phyloP scores from a whole-genome alignment of 2,888 invertebrate species.

The Rhorus exstirpatorius region DNA sequence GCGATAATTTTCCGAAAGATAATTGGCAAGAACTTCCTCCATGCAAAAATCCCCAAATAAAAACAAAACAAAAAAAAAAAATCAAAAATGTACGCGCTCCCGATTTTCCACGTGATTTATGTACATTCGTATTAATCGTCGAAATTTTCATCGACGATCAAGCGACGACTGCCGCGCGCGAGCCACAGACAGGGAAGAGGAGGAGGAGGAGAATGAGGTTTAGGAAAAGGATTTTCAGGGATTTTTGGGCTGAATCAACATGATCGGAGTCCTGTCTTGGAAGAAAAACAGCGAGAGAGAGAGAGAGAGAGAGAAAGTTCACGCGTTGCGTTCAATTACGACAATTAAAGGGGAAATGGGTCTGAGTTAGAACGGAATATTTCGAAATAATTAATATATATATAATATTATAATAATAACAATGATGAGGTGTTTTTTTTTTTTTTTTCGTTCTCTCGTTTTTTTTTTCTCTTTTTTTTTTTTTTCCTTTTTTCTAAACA shows the following conservation, averaged over 20 bases:
- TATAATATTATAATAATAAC: slow-evolving; percentile 84
- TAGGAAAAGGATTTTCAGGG: slow-evolving; percentile 55
- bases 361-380: slow-evolving; percentile 72
- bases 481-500: too few species aligned
- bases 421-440: slow-evolving; percentile 83
- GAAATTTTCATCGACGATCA: slow-evolving; percentile 34
- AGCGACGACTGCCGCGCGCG: slow-evolving; percentile 50
- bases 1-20: slow-evolving; percentile 63
- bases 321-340: too few species aligned
- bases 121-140: slow-evolving; percentile 68
- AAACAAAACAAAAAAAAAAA: slow-evolving; percentile 4
- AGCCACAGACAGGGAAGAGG: too few species aligned
- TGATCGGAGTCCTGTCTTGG: too few species aligned
- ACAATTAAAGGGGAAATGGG: slow-evolving; percentile 60
- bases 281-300: too few species aligned
- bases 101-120: slow-evolving; percentile 62
- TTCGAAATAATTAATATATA: slow-evolving; percentile 83
- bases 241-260: too few species aligned
- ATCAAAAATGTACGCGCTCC: slow-evolving; percentile 27
- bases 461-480: too few species aligned
- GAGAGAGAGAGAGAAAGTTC: too few species aligned
- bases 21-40: slow-evolving; percentile 58
- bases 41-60: slow-evolving; percentile 31
- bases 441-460: too few species aligned
- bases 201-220: slow-evolving; percentile 37